A percentile compares a stretch with the other conserved stretches of the same genome.
Evolutionary conservation across 2,888 invertebrate species (phyloP).

Genomic region (Spodoptera exigua): DNA sequence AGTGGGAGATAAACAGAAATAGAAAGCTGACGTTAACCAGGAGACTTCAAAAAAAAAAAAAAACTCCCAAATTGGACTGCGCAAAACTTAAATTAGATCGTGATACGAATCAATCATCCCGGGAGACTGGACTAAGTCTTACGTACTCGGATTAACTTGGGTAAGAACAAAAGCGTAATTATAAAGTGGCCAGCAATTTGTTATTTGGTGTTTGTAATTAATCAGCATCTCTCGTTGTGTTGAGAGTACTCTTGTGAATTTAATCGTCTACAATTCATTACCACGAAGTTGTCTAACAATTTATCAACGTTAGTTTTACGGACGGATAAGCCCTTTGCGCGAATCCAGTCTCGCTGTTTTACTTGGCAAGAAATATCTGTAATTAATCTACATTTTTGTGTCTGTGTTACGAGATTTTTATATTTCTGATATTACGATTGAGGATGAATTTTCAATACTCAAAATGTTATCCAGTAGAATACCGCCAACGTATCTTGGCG

Average conservation of each 20-base stretch:
- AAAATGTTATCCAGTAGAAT: conserved; percentile 3
- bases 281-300: conserved; percentile 39
- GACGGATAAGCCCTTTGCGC: conserved; percentile 34
- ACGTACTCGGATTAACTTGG: conserved; percentile 50
- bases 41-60: conserved; percentile 32
- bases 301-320: conserved; percentile 48
- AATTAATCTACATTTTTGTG: conserved; percentile 45
- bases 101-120: conserved; percentile 51
- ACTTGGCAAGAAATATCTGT: conserved; percentile 43
- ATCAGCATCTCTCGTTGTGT: conserved; percentile 57
- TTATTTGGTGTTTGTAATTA: conserved; percentile 61
- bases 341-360: conserved; percentile 16
- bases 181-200: conserved; percentile 60
- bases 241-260: conserved; percentile 55
- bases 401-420: conserved; percentile 5
- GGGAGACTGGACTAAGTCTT: conserved; percentile 34
- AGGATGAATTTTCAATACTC: no score
- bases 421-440: neutral
- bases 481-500: no score
- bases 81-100: conserved; percentile 44
- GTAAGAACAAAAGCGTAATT: conserved; percentile 58
- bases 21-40: conserved; percentile 20
- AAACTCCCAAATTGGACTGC: conserved; percentile 11
- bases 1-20: conserved; percentile 33
- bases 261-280: conserved; percentile 53